Evolutionary conservation across 2,113 vertebrate species (phyloP), one percentile per base, ranked within the genome.

Genomic region (Eublepharis macularius): DNA sequence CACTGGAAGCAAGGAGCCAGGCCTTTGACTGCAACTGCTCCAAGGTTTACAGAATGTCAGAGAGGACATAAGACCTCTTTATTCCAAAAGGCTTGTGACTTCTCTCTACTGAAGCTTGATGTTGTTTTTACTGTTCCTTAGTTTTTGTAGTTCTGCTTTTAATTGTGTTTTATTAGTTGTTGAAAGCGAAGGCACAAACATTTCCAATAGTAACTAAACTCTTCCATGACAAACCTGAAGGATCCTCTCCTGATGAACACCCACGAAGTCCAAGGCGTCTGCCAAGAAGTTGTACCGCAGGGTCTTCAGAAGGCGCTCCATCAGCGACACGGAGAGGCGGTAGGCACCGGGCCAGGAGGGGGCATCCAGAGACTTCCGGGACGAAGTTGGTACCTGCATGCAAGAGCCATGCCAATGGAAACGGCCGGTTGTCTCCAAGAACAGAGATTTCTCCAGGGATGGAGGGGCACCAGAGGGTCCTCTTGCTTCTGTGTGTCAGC

Each of bases 281-380:
- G 98, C 98, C 83, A 99, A 94, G 93, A 99, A 99, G 93, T 98
- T 98, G 96, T 99, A 99, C 51, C 98, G 96, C n/a, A 99, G 96
- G 0, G 98, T 99, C 93, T 99, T 99, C 29, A 99, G 97, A 32
- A 99, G 96, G 43, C 97, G 97, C 86, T 99, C 98, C 98, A 99
- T 99, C 80, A 99, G 84, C 2, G 98, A 99, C 95, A 99, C 95
- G 90, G 98, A 98, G 60, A 99, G 96, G 16, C 98, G 97, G 92
- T 99, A 99, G 70, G 99, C 98, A 0, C 98, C 98, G 0, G 97
- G 97, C 98, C 98, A 99, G 51, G 98, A 99, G 0, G 99, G 98
- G 0, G 96, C 97, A 47, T 99, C 98, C 93, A 98, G 95, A 12
- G 98, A 96, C 89, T 98, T 98, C 0, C 98, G 94, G 29, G 97